These are phyloP conservation scores for Euclidia mi DNA, from an alignment of 2,888 invertebrate genomes.

Conservation along the genomic window DNA sequence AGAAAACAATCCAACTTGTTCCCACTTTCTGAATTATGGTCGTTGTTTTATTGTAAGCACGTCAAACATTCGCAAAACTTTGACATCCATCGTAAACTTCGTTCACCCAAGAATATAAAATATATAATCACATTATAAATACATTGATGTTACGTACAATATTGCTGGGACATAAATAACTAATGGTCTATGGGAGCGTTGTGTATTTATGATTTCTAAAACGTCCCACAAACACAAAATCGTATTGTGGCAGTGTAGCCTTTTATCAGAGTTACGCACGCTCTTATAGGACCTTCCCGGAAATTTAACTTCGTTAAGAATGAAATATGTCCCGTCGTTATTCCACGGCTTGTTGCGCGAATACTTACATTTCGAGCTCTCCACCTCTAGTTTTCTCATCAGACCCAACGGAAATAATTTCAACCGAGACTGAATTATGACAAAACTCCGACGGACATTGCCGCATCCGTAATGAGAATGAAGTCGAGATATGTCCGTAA, in stretches of 20 bases:
- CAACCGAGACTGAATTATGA: slow-evolving; percentile 90
- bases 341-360: slow-evolving; percentile 88
- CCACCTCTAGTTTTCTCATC: slow-evolving; percentile 90
- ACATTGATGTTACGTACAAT: background rate
- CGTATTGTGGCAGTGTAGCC: slow-evolving; percentile 77
- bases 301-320: slow-evolving; percentile 90
- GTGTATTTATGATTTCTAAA: slow-evolving; percentile 59
- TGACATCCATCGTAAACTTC: slow-evolving; percentile 54
- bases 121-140: slow-evolving; percentile 23
- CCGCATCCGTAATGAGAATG: slow-evolving; percentile 89
- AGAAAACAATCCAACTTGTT: slow-evolving; percentile 89
- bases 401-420: slow-evolving; percentile 89
- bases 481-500: slow-evolving; percentile 87
- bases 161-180: slow-evolving; percentile 14
- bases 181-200: slow-evolving; percentile 41
- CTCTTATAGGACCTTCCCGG: slow-evolving; percentile 85
- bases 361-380: slow-evolving; percentile 87
- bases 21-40: slow-evolving; percentile 85
- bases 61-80: slow-evolving; percentile 75
- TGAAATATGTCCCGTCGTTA: slow-evolving; percentile 89
- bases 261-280: slow-evolving; percentile 89
- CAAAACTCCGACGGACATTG: slow-evolving; percentile 89
- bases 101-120: slow-evolving; percentile 13
- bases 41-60: slow-evolving; percentile 85
- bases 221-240: slow-evolving; percentile 71